A percentile compares a stretch with the other conserved stretches of the same genome.
Conservation (phyloP, 92 coral and sea anemone species). For the Heteractis magnifica region DNA sequence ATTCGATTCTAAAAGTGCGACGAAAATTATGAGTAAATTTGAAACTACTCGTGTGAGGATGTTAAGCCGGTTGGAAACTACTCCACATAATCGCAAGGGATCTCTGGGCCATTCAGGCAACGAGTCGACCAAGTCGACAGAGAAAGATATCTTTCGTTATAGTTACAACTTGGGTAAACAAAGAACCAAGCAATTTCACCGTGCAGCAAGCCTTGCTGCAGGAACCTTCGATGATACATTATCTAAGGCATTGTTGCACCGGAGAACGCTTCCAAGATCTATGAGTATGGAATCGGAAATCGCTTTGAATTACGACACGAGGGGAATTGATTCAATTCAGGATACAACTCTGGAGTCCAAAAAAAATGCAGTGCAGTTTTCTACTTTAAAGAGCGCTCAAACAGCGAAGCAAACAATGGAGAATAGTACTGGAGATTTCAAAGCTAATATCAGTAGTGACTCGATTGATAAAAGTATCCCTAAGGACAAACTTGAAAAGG, state of each 20-base stretch:
- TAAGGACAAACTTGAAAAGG: neutral
- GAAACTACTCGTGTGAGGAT: neutral
- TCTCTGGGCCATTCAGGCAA: neutral
- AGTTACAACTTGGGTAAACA: slow-evolving; percentile 40
- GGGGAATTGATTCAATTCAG: neutral
- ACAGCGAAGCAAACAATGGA: neutral
- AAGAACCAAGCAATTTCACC: slow-evolving; percentile 9
- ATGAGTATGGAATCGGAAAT: slow-evolving; percentile 16
- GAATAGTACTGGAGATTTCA: neutral
- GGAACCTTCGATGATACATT: slow-evolving; percentile 10
- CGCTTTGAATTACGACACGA: neutral
- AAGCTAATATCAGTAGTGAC: no score
- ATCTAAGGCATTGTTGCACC: neutral
- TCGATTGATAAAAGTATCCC: no score
- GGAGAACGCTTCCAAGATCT: slow-evolving; percentile 17
- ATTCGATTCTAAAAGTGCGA: neutral
- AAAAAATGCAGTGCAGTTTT: neutral
- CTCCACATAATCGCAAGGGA: neutral
- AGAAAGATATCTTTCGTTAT: slow-evolving; percentile 35
- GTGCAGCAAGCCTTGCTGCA: slow-evolving; percentile 21
- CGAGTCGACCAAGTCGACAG: neutral
- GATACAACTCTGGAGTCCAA: neutral
- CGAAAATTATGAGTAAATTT: slow-evolving; percentile 6
- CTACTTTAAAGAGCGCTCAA: neutral
- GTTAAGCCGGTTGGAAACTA: neutral